Evolutionary conservation across 2,113 vertebrate species (phyloP).

Genomic region (Myrmecobius fasciatus): DNA sequence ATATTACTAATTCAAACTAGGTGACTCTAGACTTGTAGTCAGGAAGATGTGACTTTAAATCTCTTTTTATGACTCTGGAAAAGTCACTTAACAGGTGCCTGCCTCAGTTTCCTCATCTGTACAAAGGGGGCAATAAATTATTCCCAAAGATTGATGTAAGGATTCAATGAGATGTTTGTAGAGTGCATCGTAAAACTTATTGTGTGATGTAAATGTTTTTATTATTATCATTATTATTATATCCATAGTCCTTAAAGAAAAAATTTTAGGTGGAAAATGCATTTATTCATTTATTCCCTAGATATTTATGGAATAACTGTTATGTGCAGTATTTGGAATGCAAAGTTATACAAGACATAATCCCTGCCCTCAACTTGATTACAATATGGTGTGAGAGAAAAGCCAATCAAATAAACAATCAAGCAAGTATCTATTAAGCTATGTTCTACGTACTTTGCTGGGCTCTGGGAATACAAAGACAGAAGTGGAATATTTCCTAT

Average conservation of each 20-base stretch:
- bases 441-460: neutral
- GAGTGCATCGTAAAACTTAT: neutral
- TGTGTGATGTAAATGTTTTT: neutral
- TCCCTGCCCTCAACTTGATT: constrained; percentile 36
- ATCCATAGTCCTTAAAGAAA: neutral
- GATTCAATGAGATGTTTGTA: neutral
- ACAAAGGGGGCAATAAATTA: neutral
- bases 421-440: neutral
- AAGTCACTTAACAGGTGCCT: neutral
- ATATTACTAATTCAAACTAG: neutral
- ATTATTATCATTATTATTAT: neutral
- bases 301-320: constrained; percentile 28
- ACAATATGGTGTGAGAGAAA: constrained; percentile 54
- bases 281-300: constrained; percentile 46
- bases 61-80: neutral
- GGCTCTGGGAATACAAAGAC: neutral
- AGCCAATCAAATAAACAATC: constrained; percentile 14
- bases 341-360: constrained; percentile 32
- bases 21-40: neutral
- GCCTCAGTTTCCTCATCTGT: neutral
- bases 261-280: neutral
- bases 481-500: neutral
- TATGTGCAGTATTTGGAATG: constrained; percentile 1
- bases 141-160: neutral
- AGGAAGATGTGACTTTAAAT: neutral